Conservation (phyloP, 2,888 invertebrate genomes). For the Apotomis betuletana region DNA sequence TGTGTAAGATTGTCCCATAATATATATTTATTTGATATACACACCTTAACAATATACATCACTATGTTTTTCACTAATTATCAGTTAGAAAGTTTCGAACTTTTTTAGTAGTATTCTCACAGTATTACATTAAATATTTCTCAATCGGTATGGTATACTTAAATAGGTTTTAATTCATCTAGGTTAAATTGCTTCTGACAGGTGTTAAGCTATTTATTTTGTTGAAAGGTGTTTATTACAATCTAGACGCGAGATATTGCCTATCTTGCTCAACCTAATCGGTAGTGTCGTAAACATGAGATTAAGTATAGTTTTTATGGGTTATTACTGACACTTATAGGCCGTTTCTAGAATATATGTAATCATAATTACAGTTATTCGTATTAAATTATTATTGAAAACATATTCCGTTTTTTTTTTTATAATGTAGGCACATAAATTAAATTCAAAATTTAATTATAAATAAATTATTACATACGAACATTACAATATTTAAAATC, state of each 20-base stretch:
- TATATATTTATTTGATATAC: no score
- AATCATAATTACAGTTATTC: neutral
- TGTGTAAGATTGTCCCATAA: no score
- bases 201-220: conserved; percentile 19
- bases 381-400: neutral
- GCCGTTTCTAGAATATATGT: neutral
- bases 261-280: conserved; percentile 13
- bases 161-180: neutral
- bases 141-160: neutral
- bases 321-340: neutral
- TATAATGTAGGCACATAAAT: no score
- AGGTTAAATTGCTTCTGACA: neutral
- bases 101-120: neutral
- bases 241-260: neutral
- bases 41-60: no score
- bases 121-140: neutral
- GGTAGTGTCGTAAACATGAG: conserved; percentile 3
- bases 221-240: conserved; percentile 5
- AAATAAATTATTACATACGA: no score
- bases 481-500: no score
- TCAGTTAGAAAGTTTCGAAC: neutral
- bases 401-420: no score
- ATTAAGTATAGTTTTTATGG: neutral
- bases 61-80: no score
- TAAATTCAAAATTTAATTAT: no score